Evolutionary conservation across 2,888 invertebrate genomes (phyloP), one percentile per base, ranked within the genome.

Genomic region (Archips xylosteana): DNA sequence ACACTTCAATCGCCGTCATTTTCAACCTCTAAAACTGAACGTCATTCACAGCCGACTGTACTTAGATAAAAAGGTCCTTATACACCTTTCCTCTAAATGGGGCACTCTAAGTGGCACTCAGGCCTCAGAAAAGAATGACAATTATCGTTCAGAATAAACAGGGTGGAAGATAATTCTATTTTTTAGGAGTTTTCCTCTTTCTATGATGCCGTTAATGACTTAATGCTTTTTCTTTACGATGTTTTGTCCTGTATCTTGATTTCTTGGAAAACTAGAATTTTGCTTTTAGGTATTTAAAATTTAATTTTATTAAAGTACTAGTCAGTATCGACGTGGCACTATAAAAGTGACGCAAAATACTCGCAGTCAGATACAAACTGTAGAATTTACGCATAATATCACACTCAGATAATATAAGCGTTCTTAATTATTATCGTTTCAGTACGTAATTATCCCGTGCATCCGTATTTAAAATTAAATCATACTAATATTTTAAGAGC

Each of bases 61-160:
- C 60, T 60, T 60, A 60, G 34, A 54, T 62, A 65, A 39, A 61
- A 65, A 54, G 65, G 36, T 49, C 45, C 42, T 62, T 63, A 47
- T 47, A 63, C 63, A 59, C 73, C 64, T 68, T 66, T 68, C 32
- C 42, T 64, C 67, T 65, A 74, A 74, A 74, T 70, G 65, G 60
- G 15, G 15, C 32, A 32, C 63, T 42, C 68, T 70, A 74, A 74
- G 74, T 74, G 70, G 34, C 74, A 70, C 74, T 70, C 60, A 42
- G 23, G 13, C 42, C 13, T 12, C 57, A 23, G 47, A 71, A 74
- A 74, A 74, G 67, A 69, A 69, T 42, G 74, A 74, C 70, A 74
- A 74, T 74, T 74, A 74, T 74, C 74, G 60, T 74, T 70, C 61
- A 47, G 57, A 73, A 65, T 65, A 69, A 65, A 69, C 60, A 34